Base-by-base conservation (phyloP, 2,113 vertebrate species). In the Pterocles burchelli region DNA sequence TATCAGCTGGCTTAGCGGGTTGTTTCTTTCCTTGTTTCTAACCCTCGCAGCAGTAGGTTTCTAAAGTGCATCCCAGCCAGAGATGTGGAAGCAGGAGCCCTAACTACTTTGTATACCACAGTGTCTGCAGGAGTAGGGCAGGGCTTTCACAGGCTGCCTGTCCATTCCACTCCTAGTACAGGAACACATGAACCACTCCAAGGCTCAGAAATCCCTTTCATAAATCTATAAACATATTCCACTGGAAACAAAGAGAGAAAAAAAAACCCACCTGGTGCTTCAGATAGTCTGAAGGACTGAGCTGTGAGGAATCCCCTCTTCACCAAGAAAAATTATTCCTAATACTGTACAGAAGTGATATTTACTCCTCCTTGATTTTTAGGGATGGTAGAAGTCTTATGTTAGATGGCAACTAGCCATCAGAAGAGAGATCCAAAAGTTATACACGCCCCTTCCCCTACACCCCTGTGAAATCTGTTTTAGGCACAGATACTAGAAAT, bases 391-490 rank as follows among this genome's bases (percentile, higher is more conserved):
- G 34, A 75, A 80, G 3, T 89, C 59, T 80, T 36, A 26, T 61
- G 77, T 90, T 38, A 77, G 62, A 58, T 54, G 65, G 80, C 62
- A 92, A 17, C 6, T 33, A 22, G 62, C 65, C 61, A 52, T 22
- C 59, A 58, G 34, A 67, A 22, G 31, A 88, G 67, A 71, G 68
- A 46, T 36, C 29, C 67, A 17, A 38, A 19, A 41, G 34, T 62
- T 73, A 54, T 8, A 59, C 26, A 18, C 67, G 29, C 15, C 55
- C 78, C 73, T 70, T 78, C 57, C 73, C 45, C 70, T 36, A 10
- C 61, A 51, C 57, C 49, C 33, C 77, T 94, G 88, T 84, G 92
- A 95, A 94, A 96, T 96, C 65, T 71, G 58, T 49, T 81, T 87
- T n/a, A 73, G 94, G 75, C 91, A 89, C 79, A 95, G 84, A 92